These are phyloP conservation scores for Odontocolon sp. DNA, from an alignment of 2,888 invertebrate genomes.

Conservation along the genomic window DNA sequence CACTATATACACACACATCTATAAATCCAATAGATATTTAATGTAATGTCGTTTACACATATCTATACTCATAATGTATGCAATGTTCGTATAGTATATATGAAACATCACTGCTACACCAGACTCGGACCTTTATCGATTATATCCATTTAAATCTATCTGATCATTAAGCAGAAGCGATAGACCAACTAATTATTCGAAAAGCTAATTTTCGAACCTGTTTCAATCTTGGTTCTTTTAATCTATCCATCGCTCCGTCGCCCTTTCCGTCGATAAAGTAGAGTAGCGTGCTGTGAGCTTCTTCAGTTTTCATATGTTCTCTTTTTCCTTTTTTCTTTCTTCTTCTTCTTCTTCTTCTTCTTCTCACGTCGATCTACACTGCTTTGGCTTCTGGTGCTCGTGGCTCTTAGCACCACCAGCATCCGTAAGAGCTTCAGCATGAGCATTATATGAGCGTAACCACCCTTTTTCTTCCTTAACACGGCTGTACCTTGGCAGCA, in stretches of 20 bases:
- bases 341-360: too few relatives aligned
- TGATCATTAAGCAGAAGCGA: not conserved
- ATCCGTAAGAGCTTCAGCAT: not conserved
- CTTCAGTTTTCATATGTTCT: too few relatives aligned
- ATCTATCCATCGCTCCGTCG: too few relatives aligned
- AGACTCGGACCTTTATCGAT: constrained; percentile 13
- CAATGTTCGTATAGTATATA: too few relatives aligned
- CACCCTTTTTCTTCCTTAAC: constrained; percentile 31
- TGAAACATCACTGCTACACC: not conserved
- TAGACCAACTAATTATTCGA: not conserved
- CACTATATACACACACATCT: not conserved
- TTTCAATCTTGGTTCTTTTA: not conserved
- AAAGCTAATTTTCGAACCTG: not conserved
- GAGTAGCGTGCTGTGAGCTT: too few relatives aligned
- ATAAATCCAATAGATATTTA: too few relatives aligned
- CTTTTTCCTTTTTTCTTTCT: too few relatives aligned
- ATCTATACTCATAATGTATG: too few relatives aligned
- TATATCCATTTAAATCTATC: not conserved
- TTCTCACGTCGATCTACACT: too few relatives aligned
- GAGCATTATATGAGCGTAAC: constrained; percentile 48
- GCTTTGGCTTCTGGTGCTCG: too few relatives aligned
- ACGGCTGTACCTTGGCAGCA: constrained; percentile 22
- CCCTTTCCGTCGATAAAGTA: not conserved
- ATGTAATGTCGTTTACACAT: too few relatives aligned
- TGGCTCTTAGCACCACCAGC: not conserved